A percentile compares a stretch with the other conserved stretches of the same genome.
These are phyloP conservation scores for Bombus superbus DNA, from an alignment of 1,140 invertebrate genomes.

Conservation along the genomic window DNA sequence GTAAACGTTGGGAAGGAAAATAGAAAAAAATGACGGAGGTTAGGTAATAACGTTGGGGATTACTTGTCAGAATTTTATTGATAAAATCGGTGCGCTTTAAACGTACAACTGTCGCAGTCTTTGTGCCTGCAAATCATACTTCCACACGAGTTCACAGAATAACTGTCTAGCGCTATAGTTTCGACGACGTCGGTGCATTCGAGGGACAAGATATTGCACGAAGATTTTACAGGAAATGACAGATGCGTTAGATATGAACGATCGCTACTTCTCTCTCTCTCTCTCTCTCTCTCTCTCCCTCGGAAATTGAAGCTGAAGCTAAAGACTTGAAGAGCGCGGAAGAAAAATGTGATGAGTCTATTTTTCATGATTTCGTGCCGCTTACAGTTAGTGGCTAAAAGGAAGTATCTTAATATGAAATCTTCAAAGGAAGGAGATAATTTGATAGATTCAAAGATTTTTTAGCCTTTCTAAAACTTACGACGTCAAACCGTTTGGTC, in stretches of 20 bases:
- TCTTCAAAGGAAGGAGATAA: too few species aligned
- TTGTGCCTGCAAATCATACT: not conserved
- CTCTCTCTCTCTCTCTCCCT: too few species aligned
- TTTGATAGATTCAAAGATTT: too few species aligned
- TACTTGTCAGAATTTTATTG: constrained; percentile 14
- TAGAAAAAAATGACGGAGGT: not conserved
- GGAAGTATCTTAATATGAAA: not conserved
- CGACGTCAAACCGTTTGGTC: too few species aligned
- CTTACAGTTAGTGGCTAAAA: not conserved
- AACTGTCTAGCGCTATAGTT: not conserved
- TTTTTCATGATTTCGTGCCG: too few species aligned
- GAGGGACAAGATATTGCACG: not conserved
- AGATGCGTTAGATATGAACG: not conserved
- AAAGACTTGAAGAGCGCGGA: not conserved
- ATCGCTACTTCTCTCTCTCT: too few species aligned
- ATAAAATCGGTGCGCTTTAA: constrained; percentile 2
- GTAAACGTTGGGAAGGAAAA: not conserved
- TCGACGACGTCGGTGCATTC: not conserved
- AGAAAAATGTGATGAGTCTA: not conserved
- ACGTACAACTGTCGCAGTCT: not conserved
- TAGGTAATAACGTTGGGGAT: not conserved
- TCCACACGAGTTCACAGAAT: not conserved
- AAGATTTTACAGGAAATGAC: not conserved
- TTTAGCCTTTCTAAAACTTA: too few species aligned
- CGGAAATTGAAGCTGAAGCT: not conserved